Conservation (phyloP, 2,113 vertebrate genomes). For the Asarcornis scutulata region DNA sequence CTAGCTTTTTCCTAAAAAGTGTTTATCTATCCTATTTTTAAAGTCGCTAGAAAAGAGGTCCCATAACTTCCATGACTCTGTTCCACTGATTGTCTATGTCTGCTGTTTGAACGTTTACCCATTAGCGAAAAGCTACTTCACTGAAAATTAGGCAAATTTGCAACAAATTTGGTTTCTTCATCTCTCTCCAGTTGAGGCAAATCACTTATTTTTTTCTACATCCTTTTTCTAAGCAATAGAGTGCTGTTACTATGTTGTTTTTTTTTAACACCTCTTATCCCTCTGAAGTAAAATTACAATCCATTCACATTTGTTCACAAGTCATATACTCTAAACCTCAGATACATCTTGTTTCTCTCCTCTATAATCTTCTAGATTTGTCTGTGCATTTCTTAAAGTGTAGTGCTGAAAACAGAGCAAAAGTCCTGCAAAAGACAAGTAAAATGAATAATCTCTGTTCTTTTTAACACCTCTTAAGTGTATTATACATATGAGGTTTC, state of each 20-base stretch:
- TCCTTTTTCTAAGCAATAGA: background rate
- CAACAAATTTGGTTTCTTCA: background rate
- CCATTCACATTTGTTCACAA: background rate
- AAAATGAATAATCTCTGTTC: background rate
- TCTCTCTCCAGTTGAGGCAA: background rate
- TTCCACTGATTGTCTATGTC: background rate
- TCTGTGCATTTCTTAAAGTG: background rate
- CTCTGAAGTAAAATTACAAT: background rate
- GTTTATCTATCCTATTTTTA: background rate
- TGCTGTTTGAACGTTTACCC: background rate
- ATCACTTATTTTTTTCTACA: background rate
- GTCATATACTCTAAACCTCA: background rate
- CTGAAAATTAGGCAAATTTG: background rate
- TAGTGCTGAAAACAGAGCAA: background rate
- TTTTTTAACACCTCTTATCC: background rate
- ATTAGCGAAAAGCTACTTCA: background rate
- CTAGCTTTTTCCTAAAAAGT: background rate
- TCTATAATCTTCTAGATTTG: background rate
- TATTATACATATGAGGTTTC: rapidly evolving
- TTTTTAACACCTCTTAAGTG: background rate
- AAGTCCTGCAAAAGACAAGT: background rate
- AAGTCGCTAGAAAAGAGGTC: background rate
- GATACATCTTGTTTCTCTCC: background rate
- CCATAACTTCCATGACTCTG: background rate
- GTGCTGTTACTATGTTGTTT: background rate